A percentile compares a stretch with the other conserved stretches of the same genome.
phyloP scores from a whole-genome alignment of 2,888 invertebrate genomes.

The Alentia gelatinosa region DNA sequence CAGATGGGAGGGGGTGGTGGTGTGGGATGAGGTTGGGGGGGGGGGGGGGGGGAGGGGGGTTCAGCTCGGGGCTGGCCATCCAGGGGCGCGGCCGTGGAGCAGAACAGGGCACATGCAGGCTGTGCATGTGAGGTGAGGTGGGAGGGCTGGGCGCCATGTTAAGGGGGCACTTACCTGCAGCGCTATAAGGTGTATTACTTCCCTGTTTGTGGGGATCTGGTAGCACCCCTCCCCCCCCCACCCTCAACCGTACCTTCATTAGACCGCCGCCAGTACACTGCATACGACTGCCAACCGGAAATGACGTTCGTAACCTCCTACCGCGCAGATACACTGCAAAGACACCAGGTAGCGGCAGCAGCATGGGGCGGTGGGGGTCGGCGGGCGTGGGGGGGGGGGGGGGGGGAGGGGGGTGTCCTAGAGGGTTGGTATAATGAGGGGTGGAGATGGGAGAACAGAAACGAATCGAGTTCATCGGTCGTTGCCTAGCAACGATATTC shows the following conservation, averaged over 20 bases:
- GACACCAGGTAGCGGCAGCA: not conserved
- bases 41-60: not conserved
- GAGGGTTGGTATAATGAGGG: not conserved
- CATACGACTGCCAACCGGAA: not conserved
- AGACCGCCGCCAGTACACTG: not conserved
- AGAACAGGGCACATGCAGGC: not conserved
- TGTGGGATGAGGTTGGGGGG: not conserved
- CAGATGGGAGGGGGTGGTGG: not conserved
- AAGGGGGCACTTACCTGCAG: not conserved
- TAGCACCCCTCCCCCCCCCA: not conserved
- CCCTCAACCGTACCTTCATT: not conserved
- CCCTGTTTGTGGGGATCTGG: too few species aligned
- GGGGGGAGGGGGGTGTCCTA: not conserved
- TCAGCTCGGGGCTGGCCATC: not conserved
- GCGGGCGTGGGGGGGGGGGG: not conserved
- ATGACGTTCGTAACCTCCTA: not conserved
- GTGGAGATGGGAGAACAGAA: not conserved
- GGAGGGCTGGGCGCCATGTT: not conserved
- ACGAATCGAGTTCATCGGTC: not conserved
- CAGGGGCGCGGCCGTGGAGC: not conserved
- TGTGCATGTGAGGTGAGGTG: not conserved
- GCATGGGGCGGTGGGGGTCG: not conserved
- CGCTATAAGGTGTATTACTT: not conserved
- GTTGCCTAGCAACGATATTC: slow-evolving; percentile 11
- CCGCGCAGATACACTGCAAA: not conserved